These are phyloP conservation scores for Drosophila nr. medialis DNA, from an alignment of 2,888 invertebrate genomes.

Conservation along the genomic window DNA sequence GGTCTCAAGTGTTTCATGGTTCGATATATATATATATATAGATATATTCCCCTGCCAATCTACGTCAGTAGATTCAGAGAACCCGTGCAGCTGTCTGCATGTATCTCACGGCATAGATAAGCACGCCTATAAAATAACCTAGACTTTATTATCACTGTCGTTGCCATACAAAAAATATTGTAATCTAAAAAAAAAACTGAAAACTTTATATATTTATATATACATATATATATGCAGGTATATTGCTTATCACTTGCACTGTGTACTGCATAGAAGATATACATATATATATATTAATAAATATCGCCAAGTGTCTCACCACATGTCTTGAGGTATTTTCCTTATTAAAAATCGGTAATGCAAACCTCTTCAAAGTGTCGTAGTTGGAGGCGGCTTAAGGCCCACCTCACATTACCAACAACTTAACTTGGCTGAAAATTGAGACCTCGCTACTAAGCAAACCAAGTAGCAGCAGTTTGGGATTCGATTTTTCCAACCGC, in stretches of 20 bases:
- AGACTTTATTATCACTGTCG: slow-evolving; percentile 8
- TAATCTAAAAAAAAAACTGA: slow-evolving; percentile 34
- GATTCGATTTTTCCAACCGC: slow-evolving; percentile 42
- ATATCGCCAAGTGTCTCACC: slow-evolving; percentile 14
- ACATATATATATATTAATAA: slow-evolving; percentile 29
- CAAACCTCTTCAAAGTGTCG: slow-evolving; percentile 26
- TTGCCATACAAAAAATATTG: slow-evolving; percentile 25
- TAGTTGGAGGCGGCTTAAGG: neutral
- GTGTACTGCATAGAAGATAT: slow-evolving; percentile 14
- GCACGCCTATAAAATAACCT: neutral
- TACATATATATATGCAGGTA: slow-evolving; percentile 7
- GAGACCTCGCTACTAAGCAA: slow-evolving; percentile 27
- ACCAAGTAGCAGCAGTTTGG: slow-evolving; percentile 3
- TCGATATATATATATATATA: slow-evolving; percentile 30
- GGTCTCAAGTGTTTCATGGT: slow-evolving; percentile 49
- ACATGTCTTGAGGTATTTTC: slow-evolving; percentile 17
- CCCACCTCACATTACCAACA: slow-evolving; percentile 9
- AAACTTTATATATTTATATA: slow-evolving; percentile 8
- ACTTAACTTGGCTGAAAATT: slow-evolving; percentile 17
- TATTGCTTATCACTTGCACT: slow-evolving; percentile 8
- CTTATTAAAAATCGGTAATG: slow-evolving; percentile 35
- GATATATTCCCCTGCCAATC: slow-evolving; percentile 35
- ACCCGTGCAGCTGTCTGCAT: slow-evolving; percentile 34
- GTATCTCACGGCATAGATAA: slow-evolving; percentile 29
- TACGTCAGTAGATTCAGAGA: slow-evolving; percentile 34